phyloP scores from a whole-genome alignment of 1,140 invertebrate genomes.

The Sminthurinus signatus region DNA sequence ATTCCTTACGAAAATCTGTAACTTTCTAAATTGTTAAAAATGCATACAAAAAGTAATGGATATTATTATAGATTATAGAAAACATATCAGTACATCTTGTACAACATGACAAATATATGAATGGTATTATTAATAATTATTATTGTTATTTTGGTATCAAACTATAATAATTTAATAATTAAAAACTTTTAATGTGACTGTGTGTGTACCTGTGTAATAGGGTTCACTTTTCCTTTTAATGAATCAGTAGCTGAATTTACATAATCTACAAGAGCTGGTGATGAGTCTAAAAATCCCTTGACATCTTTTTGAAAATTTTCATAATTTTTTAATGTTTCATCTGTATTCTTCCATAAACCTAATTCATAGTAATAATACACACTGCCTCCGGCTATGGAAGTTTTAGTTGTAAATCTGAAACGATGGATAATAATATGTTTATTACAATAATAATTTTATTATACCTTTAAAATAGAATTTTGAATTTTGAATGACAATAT shows the following conservation, averaged over 20 bases:
- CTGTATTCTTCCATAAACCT: constrained; percentile 32
- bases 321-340: constrained; percentile 35
- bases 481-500: too few species aligned
- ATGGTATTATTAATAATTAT: too few species aligned
- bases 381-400: constrained; percentile 22
- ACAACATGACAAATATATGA: too few species aligned
- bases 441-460: too few species aligned
- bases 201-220: constrained; percentile 16
- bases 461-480: too few species aligned
- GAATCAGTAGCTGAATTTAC: neutral
- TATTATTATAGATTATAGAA: too few species aligned
- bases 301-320: constrained; percentile 20
- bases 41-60: too few species aligned
- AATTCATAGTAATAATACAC: constrained; percentile 25
- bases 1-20: constrained; percentile 32
- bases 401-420: constrained; percentile 22
- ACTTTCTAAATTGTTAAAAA: constrained; percentile 26
- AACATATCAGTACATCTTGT: too few species aligned
- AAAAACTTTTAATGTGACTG: neutral
- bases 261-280: constrained; percentile 17
- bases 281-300: constrained; percentile 5
- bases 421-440: too few species aligned
- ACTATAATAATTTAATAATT: neutral
- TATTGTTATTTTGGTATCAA: too few species aligned
- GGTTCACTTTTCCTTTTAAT: neutral